Evolutionary conservation across 1,140 invertebrate species (phyloP).

Genomic region (Drosophila navojoa): DNA sequence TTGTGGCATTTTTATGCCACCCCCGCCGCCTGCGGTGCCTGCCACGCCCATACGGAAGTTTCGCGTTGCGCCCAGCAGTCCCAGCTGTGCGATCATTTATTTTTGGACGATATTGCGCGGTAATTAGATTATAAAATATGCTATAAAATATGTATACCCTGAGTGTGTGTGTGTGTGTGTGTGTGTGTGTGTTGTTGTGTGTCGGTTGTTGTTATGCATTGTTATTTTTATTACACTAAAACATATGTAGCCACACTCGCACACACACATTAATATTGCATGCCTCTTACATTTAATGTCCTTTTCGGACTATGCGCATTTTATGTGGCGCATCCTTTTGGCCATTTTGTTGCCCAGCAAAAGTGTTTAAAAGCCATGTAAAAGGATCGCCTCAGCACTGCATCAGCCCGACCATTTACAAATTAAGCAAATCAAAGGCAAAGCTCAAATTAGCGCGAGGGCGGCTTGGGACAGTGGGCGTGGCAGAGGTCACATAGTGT

Average conservation of each 20-base stretch:
- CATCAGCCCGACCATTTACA: slow-evolving; percentile 65
- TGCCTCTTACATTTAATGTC: slow-evolving; percentile 42
- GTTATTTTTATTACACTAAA: slow-evolving; percentile 73
- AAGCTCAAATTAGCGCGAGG: slow-evolving; percentile 19
- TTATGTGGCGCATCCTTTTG: slow-evolving; percentile 51
- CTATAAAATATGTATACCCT: slow-evolving; percentile 71
- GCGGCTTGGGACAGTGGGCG: background rate
- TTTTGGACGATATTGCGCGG: slow-evolving; percentile 67
- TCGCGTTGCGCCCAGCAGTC: slow-evolving; percentile 33
- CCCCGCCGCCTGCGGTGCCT: background rate
- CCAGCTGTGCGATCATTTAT: slow-evolving; percentile 77
- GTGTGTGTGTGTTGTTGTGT: slow-evolving; percentile 4
- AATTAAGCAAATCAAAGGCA: slow-evolving; percentile 79
- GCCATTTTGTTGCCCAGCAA: slow-evolving; percentile 67
- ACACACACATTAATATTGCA: slow-evolving; percentile 31
- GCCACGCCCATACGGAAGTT: slow-evolving; percentile 31
- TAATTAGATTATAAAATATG: slow-evolving; percentile 82
- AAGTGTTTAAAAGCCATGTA: slow-evolving; percentile 79
- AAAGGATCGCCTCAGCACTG: slow-evolving; percentile 39
- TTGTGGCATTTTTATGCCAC: slow-evolving; percentile 74
- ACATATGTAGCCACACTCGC: slow-evolving; percentile 62
- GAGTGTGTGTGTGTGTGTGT: background rate
- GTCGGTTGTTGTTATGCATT: slow-evolving; percentile 59
- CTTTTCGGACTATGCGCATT: slow-evolving; percentile 19
- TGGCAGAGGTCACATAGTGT: slow-evolving; percentile 19